Evolutionary conservation across 2,888 invertebrate species (phyloP).

Genomic region (Brachyopa scutellaris): DNA sequence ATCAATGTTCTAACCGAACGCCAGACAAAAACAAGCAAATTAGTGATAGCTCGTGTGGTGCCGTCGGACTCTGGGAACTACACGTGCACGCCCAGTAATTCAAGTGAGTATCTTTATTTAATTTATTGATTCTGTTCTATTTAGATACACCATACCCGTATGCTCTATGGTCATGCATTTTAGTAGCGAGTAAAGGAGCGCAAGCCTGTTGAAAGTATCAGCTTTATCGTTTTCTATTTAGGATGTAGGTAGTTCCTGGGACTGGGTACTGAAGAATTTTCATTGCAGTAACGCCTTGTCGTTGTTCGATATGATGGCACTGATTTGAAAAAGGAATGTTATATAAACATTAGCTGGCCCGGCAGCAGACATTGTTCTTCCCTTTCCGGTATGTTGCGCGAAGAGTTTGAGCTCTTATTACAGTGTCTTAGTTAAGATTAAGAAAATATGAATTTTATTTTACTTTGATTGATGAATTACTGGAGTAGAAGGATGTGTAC

Average conservation of each 20-base stretch:
- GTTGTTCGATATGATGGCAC: slow-evolving; percentile 3
- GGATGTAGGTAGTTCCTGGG: neutral
- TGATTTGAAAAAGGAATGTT: no score
- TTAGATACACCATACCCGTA: neutral
- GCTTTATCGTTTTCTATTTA: neutral
- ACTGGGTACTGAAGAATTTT: neutral
- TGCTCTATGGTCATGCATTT: neutral
- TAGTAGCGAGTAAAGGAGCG: neutral
- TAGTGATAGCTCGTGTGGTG: slow-evolving; percentile 90
- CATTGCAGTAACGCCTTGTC: neutral
- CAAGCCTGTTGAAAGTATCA: neutral
- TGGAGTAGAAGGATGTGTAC: no score
- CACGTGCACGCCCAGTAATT: slow-evolving; percentile 93
- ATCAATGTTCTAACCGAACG: slow-evolving; percentile 92
- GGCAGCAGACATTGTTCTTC: no score
- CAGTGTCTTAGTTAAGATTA: no score
- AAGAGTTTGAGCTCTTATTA: no score
- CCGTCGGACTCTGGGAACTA: slow-evolving; percentile 93
- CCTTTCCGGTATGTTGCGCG: no score
- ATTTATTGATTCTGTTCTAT: neutral
- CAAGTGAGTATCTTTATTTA: slow-evolving; percentile 83
- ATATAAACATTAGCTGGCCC: no score
- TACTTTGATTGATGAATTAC: no score
- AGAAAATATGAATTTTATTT: no score
- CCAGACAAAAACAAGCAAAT: slow-evolving; percentile 89